A percentile compares a stretch with the other conserved stretches of the same genome.
Conservation (phyloP, 2,113 vertebrate species). For the Odocoileus hemionus region DNA sequence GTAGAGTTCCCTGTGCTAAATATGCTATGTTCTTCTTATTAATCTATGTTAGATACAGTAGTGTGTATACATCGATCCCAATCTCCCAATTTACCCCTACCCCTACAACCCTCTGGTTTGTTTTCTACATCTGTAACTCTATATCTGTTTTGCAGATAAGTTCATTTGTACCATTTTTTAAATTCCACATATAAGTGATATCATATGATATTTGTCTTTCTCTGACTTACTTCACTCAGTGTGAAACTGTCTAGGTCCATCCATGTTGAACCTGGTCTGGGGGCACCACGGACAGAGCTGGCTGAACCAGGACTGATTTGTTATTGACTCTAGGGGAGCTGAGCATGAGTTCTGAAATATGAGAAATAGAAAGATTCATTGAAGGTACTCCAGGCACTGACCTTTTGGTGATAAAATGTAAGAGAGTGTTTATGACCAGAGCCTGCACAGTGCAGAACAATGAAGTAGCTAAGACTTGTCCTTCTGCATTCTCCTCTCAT, state of each 20-base stretch:
- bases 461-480: neutral
- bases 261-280: neutral
- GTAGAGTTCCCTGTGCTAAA: neutral
- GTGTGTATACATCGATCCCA: neutral
- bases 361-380: neutral
- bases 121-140: neutral
- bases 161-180: neutral
- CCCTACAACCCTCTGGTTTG: neutral
- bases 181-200: neutral
- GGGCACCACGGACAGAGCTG: slow-evolving; percentile 8
- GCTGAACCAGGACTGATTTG: neutral
- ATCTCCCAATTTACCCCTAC: neutral
- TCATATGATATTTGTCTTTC: neutral
- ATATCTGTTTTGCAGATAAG: neutral
- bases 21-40: neutral
- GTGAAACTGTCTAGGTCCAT: neutral
- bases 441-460: neutral
- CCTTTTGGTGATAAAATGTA: neutral
- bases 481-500: neutral
- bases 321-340: neutral
- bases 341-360: neutral
- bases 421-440: neutral
- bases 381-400: neutral
- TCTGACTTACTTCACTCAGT: neutral
- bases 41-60: neutral